A percentile compares a stretch with the other conserved stretches of the same genome.
phyloP scores from a whole-genome alignment of 2,888 invertebrate species.

The Deroplatys truncata region DNA sequence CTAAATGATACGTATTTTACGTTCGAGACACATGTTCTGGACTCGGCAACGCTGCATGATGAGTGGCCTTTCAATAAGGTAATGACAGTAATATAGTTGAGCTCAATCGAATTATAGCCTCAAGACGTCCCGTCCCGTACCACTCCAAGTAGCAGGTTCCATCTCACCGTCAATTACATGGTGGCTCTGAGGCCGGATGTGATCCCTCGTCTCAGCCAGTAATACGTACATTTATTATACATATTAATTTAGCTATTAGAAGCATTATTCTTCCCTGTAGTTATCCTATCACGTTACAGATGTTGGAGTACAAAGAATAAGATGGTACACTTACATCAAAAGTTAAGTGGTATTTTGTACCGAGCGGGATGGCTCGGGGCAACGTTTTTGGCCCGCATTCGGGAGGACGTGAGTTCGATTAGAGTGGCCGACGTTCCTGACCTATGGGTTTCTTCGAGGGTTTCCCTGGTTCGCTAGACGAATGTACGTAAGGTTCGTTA shows the following conservation, averaged over 20 bases:
- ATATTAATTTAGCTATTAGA: not conserved
- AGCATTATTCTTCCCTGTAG: not conserved
- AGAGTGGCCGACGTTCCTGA: too few species aligned
- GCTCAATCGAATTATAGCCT: not conserved
- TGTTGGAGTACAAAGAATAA: not conserved
- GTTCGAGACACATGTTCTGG: too few species aligned
- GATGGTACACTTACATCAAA: too few species aligned
- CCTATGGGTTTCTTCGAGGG: too few species aligned
- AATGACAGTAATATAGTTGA: not conserved
- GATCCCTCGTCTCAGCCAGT: not conserved
- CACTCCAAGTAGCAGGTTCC: too few species aligned
- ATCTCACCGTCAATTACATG: not conserved
- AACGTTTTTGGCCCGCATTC: too few species aligned
- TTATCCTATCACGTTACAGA: not conserved
- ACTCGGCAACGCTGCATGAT: not conserved
- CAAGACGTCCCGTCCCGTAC: not conserved
- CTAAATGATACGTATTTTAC: not conserved
- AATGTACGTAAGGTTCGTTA: too few species aligned
- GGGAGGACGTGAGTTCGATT: too few species aligned
- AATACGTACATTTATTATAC: not conserved
- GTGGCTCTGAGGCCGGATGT: too few species aligned
- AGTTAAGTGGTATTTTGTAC: too few species aligned
- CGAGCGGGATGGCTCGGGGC: too few species aligned
- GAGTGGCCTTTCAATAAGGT: not conserved
- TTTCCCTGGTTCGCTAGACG: too few species aligned